Base-by-base conservation (phyloP, 2,797 vertebrate species). In the Tiaroga cobitis region DNA sequence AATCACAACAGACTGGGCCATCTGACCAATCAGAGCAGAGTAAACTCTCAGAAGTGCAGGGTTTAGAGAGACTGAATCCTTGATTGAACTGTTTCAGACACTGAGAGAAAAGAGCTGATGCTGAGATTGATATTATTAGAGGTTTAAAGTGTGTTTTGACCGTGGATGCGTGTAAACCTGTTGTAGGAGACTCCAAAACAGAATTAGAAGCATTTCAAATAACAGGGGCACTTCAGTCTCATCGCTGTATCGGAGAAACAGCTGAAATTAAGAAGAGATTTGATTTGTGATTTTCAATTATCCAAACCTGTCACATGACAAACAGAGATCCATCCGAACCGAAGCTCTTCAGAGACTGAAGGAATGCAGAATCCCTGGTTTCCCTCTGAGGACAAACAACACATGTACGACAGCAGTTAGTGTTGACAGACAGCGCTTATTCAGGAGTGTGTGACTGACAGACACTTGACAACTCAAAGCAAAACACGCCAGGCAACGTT, bases 311-410 rank as follows among this genome's bases (percentile, higher is more conserved):
- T n/a, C 37, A 11, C 21, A 11, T 26, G 29, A 61, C 15, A 21
- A 49, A n/a, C 11, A 63, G 3, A 18, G 43, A 54, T 54, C 24
- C 24, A 34, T n/a, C 26, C 16, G 9, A 34, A 68, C 7, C 43
- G 68, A 61, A 5, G 54, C 37, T 72, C n/a, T 5, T n/a, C 37
- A 34, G 19, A 26, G 70, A 49, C 9, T 26, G 4, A 3, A 83
- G 61, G 82, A 76, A 83, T 83, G 72, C 61, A 21, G 82, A 51
- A 54, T 54, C 32, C 41, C 72, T 51, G 65, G 72, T 65, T 75
- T 75, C 13, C 8, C 51, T 26, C 29, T 63, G 10, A 75, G 65
- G 15, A 65, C 41, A 74, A 37, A 41, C 24, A 34, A 19, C 7
- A 37, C 70, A 63, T 9, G 34, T 15, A 26, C 11, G 2, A 21